Percentiles rank a stretch among this genome's conserved stretches.
Evolutionary conservation across 2,888 invertebrate species (phyloP).

Genomic region (Lacanobia oleracea): DNA sequence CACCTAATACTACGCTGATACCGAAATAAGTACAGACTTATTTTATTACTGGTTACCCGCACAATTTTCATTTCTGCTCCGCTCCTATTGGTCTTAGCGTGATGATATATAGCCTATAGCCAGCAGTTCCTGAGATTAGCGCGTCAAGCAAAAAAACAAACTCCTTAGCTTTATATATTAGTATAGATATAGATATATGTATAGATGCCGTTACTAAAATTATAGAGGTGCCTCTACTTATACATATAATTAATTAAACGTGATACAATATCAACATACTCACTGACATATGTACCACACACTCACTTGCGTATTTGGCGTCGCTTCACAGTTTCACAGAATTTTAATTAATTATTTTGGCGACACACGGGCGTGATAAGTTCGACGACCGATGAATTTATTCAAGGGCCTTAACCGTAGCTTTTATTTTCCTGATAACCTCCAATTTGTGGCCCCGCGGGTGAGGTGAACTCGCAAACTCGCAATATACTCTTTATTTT

Average conservation of each 20-base stretch:
- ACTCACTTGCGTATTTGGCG: constrained; percentile 30
- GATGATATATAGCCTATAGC: too few relatives aligned
- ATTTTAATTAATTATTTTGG: constrained; percentile 72
- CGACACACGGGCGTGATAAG: constrained; percentile 68
- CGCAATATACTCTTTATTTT: constrained; percentile 55
- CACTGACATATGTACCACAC: background rate
- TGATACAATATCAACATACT: background rate
- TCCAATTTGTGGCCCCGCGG: constrained; percentile 72
- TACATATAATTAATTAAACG: background rate
- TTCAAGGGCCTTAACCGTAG: constrained; percentile 75
- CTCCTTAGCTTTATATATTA: too few relatives aligned
- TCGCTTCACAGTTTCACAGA: constrained; percentile 58
- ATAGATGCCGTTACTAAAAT: background rate
- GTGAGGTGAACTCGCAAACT: constrained; percentile 63
- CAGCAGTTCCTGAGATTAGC: too few relatives aligned
- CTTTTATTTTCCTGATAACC: constrained; percentile 76
- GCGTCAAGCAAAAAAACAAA: too few relatives aligned
- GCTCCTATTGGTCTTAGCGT: too few relatives aligned
- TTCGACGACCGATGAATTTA: constrained; percentile 77
- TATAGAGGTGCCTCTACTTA: background rate
- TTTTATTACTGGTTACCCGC: too few relatives aligned
- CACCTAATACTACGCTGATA: too few relatives aligned
- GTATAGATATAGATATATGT: too few relatives aligned
- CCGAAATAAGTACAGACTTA: background rate
- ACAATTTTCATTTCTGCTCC: too few relatives aligned